Conservation (phyloP, 2,113 vertebrate genomes). For the Grammomys dolichurus region DNA sequence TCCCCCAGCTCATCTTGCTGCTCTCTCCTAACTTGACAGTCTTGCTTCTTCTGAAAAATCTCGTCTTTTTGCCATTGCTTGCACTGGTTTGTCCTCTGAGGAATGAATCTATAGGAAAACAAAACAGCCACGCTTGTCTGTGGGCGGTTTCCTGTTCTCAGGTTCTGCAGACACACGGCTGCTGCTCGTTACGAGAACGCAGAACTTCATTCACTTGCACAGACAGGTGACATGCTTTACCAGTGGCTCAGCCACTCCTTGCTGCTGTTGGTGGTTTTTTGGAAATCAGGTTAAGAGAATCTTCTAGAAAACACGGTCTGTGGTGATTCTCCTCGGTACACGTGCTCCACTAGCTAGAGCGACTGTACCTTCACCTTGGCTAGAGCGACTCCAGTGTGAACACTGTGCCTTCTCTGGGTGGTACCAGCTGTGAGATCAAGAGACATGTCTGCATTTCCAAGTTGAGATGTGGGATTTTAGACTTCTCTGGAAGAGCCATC, state of each 20-base stretch:
- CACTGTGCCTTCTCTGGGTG: background rate
- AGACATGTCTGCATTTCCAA: background rate
- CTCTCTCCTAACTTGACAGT: background rate
- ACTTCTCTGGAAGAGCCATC: too few species aligned
- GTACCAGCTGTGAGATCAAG: background rate
- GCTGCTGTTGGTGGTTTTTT: background rate
- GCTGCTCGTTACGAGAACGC: background rate
- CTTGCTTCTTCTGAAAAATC: background rate
- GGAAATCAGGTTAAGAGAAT: background rate
- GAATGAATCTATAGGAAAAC: background rate
- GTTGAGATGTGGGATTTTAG: background rate
- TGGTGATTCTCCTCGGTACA: background rate
- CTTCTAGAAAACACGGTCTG: background rate
- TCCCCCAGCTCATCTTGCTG: background rate
- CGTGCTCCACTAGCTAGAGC: background rate
- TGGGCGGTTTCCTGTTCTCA: background rate
- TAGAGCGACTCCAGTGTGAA: background rate
- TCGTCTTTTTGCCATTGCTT: background rate
- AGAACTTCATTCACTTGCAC: background rate
- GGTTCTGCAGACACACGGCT: background rate
- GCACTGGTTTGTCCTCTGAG: background rate
- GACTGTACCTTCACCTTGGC: accelerated
- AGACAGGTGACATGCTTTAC: background rate
- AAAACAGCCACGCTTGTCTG: background rate
- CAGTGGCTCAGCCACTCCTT: background rate